A percentile compares a stretch with the other conserved stretches of the same genome.
These are phyloP conservation scores for Sebastes taczanowskii DNA, from an alignment of 2,797 vertebrate species.

Conservation along the genomic window DNA sequence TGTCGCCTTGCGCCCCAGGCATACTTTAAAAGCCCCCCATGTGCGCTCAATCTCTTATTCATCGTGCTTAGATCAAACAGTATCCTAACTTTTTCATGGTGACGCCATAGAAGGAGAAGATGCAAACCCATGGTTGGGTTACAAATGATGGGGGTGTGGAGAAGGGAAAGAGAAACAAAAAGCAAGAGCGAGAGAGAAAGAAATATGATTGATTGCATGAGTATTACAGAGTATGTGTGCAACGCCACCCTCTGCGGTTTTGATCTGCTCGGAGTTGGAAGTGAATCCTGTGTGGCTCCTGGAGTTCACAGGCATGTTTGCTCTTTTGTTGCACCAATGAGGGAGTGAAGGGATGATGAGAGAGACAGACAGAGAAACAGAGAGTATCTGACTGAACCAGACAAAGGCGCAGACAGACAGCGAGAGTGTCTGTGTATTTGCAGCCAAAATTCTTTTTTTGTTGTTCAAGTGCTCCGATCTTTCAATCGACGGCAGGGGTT, in stretches of 20 bases:
- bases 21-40: conserved; percentile 16
- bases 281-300: conserved; percentile 42
- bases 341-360: conserved; percentile 25
- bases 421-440: not conserved
- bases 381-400: conserved; percentile 15
- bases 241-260: conserved; percentile 56
- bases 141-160: conserved; percentile 5
- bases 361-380: conserved; percentile 6
- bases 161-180: not conserved
- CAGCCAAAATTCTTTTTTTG: not conserved
- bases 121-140: conserved; percentile 22
- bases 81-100: conserved; percentile 16
- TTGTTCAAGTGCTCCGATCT: not conserved
- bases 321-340: conserved; percentile 47
- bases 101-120: not conserved
- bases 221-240: conserved; percentile 47
- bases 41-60: conserved; percentile 29
- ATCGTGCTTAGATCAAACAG: conserved; percentile 40
- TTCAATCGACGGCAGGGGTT: conserved; percentile 7
- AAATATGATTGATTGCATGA: conserved; percentile 56
- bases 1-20: not conserved
- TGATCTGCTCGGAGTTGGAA: conserved; percentile 50
- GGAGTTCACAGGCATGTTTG: conserved; percentile 45
- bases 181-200: not conserved
- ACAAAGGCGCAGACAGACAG: conserved; percentile 28